Conservation (phyloP, 2,113 vertebrate species). For the Microtus ochrogaster region DNA sequence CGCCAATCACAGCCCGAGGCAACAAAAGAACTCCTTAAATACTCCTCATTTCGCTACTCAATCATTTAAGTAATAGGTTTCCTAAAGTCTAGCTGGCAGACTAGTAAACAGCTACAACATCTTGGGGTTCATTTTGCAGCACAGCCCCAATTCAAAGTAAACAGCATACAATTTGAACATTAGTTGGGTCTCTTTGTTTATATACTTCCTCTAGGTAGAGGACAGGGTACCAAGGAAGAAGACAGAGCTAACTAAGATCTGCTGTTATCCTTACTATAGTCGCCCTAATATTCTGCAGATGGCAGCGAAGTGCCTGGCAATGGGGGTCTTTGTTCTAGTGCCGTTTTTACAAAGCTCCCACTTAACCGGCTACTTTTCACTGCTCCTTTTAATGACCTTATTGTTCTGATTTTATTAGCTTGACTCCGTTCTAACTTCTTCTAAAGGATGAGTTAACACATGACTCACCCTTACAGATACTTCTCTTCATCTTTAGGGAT, state of each 20-base stretch:
- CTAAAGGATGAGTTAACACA: constrained; percentile 83
- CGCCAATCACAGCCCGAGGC: constrained; percentile 76
- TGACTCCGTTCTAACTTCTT: constrained; percentile 79
- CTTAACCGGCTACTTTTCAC: constrained; percentile 68
- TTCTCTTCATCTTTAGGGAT: constrained; percentile 79
- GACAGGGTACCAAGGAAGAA: not conserved
- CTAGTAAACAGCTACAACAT: constrained; percentile 65
- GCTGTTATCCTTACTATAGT: constrained; percentile 16
- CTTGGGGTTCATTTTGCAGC: constrained; percentile 81
- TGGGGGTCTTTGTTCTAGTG: constrained; percentile 1
- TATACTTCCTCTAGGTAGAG: constrained; percentile 31
- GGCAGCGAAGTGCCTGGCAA: constrained; percentile 1
- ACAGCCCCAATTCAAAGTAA: constrained; percentile 75
- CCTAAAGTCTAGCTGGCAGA: constrained; percentile 56
- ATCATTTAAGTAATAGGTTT: constrained; percentile 83
- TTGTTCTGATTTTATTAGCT: constrained; percentile 85
- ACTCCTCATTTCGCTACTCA: constrained; percentile 73
- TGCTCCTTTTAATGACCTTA: constrained; percentile 85
- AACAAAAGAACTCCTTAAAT: constrained; percentile 72
- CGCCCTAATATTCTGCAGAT: constrained; percentile 41
- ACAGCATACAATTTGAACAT: constrained; percentile 63
- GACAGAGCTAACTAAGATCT: not conserved
- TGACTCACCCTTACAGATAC: constrained; percentile 83
- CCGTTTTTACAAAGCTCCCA: constrained; percentile 37
- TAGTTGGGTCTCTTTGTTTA: constrained; percentile 2